Conservation (phyloP, 2,113 vertebrate species). For the Ariopsis seemanni region DNA sequence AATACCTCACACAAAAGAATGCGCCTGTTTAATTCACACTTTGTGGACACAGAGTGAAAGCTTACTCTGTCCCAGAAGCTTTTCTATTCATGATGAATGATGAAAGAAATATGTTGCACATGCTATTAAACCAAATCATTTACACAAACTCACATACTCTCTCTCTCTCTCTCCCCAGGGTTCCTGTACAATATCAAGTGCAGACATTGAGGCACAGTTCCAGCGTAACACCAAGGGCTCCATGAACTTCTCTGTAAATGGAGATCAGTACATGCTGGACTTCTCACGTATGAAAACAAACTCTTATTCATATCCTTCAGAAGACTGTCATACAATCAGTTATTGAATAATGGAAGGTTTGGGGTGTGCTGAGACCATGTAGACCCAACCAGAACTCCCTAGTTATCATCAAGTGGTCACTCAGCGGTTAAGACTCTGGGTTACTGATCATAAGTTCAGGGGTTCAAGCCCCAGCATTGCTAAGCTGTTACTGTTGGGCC, state of each 20-base stretch:
- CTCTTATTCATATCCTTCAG: background rate
- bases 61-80: background rate
- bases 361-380: background rate
- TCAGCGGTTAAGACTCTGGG: too few species aligned
- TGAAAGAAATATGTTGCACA: background rate
- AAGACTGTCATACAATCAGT: background rate
- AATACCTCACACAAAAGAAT: background rate
- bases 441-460: too few species aligned
- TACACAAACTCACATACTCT: background rate
- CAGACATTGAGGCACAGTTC: conserved; percentile 63
- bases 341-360: background rate
- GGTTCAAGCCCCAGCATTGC: too few species aligned
- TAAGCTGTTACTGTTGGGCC: too few species aligned
- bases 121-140: background rate
- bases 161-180: background rate
- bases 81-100: background rate
- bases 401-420: background rate
- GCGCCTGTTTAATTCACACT: background rate
- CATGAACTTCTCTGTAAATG: conserved; percentile 54
- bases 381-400: background rate
- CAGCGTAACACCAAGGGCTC: conserved; percentile 30
- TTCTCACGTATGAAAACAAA: conserved; percentile 58
- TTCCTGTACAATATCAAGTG: conserved; percentile 56
- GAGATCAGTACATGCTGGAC: conserved; percentile 56
- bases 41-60: background rate